Conservation (phyloP, 1,140 invertebrate genomes). For the Lepidostoma basale region DNA sequence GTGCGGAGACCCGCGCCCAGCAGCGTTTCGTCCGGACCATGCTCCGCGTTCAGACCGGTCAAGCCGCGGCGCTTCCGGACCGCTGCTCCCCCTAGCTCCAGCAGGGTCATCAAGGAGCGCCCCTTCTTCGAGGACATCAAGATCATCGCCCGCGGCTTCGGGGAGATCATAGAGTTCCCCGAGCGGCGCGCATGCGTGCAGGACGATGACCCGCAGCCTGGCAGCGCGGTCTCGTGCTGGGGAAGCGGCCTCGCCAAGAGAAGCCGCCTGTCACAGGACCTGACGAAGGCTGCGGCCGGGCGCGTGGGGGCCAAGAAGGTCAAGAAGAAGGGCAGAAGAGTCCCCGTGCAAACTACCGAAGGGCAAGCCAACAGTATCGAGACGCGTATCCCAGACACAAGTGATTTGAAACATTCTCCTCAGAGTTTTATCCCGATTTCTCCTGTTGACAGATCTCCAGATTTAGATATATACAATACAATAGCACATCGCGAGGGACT, state of each 20-base stretch:
- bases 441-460: too few species aligned
- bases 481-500: too few species aligned
- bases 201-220: slow-evolving; percentile 6
- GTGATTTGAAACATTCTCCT: neutral
- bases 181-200: neutral
- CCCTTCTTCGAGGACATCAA: slow-evolving; percentile 43
- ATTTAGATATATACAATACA: too few species aligned
- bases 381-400: neutral
- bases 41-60: slow-evolving; percentile 37
- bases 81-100: slow-evolving; percentile 1
- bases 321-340: slow-evolving; percentile 32
- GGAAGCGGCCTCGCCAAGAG: slow-evolving; percentile 3
- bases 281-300: slow-evolving; percentile 36
- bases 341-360: slow-evolving; percentile 18
- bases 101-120: slow-evolving; percentile 30
- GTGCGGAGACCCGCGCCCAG: neutral
- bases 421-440: slow-evolving; percentile 3
- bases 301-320: slow-evolving; percentile 8
- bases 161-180: slow-evolving; percentile 38
- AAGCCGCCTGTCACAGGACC: slow-evolving; percentile 24
- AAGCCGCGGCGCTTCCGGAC: slow-evolving; percentile 23
- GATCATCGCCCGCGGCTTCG: slow-evolving; percentile 38
- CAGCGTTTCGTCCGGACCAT: neutral
- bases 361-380: neutral
- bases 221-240: neutral